Conservation (phyloP, 2,113 vertebrate species). For the Ochotona curzoniae region DNA sequence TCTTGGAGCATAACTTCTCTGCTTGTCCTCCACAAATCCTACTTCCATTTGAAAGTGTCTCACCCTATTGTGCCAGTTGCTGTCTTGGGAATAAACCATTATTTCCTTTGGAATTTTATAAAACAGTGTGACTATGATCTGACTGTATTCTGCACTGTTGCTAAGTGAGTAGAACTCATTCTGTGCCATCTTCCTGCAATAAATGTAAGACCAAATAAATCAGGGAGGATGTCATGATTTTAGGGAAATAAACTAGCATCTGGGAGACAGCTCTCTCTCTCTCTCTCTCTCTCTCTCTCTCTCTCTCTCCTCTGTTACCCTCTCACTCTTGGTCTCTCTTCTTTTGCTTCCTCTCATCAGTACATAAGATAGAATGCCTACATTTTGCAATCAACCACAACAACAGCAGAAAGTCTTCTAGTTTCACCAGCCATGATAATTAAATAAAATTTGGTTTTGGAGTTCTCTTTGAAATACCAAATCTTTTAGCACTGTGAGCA, state of each 20-base stretch:
- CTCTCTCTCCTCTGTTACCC: too few species aligned
- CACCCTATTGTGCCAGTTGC: too few species aligned
- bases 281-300: too few species aligned
- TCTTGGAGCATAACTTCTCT: too few species aligned
- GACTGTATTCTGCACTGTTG: not conserved
- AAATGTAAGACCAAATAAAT: not conserved
- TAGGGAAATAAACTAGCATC: too few species aligned
- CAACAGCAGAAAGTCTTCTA: not conserved
- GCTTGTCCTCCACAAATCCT: too few species aligned
- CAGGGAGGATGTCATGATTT: not conserved
- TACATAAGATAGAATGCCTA: not conserved
- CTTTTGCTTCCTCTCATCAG: too few species aligned
- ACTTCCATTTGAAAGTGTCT: too few species aligned
- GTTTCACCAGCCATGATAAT: not conserved
- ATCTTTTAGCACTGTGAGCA: not conserved
- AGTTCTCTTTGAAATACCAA: not conserved
- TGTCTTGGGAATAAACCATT: too few species aligned
- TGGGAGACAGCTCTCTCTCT: too few species aligned
- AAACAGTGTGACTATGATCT: not conserved
- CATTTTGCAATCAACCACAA: too few species aligned
- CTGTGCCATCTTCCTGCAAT: not conserved
- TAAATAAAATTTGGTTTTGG: not conserved
- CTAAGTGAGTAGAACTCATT: not conserved
- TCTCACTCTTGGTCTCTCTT: too few species aligned
- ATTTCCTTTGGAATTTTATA: not conserved